Evolutionary conservation across 2,113 vertebrate genomes (phyloP).

Genomic region (Aythya baeri): DNA sequence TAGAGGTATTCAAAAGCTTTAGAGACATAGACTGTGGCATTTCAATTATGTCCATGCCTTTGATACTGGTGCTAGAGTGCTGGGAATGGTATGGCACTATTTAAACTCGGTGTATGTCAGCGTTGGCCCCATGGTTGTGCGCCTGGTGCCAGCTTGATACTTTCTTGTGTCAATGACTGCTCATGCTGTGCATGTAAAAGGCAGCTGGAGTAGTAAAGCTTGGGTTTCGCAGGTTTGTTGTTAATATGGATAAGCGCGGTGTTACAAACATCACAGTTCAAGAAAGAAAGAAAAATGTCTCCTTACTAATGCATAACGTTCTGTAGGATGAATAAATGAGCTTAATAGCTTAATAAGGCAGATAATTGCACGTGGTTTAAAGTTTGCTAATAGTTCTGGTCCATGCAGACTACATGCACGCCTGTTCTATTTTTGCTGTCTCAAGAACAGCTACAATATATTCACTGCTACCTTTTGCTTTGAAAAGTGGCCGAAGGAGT

Average conservation of each 20-base stretch:
- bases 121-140: not conserved
- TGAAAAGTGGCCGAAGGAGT: not conserved
- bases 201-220: conserved; percentile 47
- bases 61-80: conserved; percentile 66
- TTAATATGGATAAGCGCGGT: not conserved
- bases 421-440: conserved; percentile 22
- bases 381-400: conserved; percentile 9
- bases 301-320: not conserved
- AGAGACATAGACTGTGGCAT: conserved; percentile 69
- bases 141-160: conserved; percentile 17
- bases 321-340: not conserved
- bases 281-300: not conserved
- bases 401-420: not conserved
- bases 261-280: not conserved
- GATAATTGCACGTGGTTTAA: not conserved
- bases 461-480: not conserved
- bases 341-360: not conserved
- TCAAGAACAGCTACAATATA: not conserved
- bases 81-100: conserved; percentile 43
- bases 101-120: conserved; percentile 39
- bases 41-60: conserved; percentile 73
- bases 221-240: conserved; percentile 25
- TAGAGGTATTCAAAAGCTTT: conserved; percentile 76
- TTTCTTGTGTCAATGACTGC: not conserved
- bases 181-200: not conserved